Evolutionary conservation across 2,113 vertebrate species (phyloP).

Genomic region (Andinoacara biseriatus): DNA sequence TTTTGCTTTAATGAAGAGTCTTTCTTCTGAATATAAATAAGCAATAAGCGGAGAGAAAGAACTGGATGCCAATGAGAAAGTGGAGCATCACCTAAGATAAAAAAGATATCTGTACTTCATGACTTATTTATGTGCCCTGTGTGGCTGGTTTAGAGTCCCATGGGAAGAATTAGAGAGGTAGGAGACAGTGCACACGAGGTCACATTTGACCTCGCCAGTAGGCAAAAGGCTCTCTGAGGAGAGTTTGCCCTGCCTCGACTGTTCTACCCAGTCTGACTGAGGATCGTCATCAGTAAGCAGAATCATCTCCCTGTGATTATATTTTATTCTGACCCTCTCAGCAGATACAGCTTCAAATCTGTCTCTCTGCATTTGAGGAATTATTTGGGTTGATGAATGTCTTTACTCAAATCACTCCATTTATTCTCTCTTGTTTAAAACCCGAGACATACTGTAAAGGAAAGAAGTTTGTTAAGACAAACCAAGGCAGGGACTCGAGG

Average conservation of each 20-base stretch:
- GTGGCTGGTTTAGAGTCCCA: slow-evolving; percentile 56
- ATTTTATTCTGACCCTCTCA: slow-evolving; percentile 38
- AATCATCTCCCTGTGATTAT: slow-evolving; percentile 36
- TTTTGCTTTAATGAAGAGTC: slow-evolving; percentile 18
- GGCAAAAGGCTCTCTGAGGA: slow-evolving; percentile 19
- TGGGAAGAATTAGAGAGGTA: slow-evolving; percentile 52
- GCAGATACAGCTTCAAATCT: slow-evolving; percentile 8
- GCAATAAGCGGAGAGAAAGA: slow-evolving; percentile 5
- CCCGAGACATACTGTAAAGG: slow-evolving; percentile 20
- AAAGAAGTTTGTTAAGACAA: slow-evolving; percentile 52
- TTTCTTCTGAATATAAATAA: slow-evolving; percentile 43
- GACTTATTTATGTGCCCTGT: slow-evolving; percentile 72
- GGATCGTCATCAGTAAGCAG: slow-evolving; percentile 37
- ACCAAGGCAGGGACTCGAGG: slow-evolving; percentile 40
- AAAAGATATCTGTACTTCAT: slow-evolving; percentile 59
- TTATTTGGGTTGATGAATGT: slow-evolving; percentile 36
- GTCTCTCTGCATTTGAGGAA: slow-evolving; percentile 26
- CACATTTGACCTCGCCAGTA: slow-evolving; percentile 32
- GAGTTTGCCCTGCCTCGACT: slow-evolving; percentile 24
- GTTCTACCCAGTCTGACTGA: not conserved
- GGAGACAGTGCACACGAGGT: slow-evolving; percentile 30
- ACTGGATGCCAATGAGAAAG: not conserved
- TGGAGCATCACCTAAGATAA: slow-evolving; percentile 49
- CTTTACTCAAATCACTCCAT: slow-evolving; percentile 23
- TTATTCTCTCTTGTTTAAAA: slow-evolving; percentile 30